A percentile compares a stretch with the other conserved stretches of the same genome.
These are phyloP conservation scores for Parnassius glacialis DNA, from an alignment of 2,888 invertebrate genomes.

Conservation along the genomic window DNA sequence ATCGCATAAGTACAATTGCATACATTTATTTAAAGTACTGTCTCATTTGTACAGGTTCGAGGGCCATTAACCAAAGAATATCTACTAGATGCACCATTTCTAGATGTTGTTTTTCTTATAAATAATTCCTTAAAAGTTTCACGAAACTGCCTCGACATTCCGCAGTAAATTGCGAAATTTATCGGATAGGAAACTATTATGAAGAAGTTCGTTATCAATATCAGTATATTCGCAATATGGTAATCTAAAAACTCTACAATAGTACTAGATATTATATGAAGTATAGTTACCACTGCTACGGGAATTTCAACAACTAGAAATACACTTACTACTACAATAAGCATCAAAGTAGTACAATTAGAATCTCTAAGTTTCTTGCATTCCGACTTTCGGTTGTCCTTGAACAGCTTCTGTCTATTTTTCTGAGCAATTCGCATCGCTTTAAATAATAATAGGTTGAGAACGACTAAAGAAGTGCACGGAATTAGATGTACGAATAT, in stretches of 20 bases:
- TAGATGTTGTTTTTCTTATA: conserved; percentile 82
- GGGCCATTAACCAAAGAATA: conserved; percentile 92
- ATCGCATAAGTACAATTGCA: too few relatives aligned
- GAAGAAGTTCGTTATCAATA: conserved; percentile 93
- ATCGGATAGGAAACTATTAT: conserved; percentile 96
- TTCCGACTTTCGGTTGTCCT: conserved; percentile 88
- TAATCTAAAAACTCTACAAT: conserved; percentile 88
- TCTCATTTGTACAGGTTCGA: conserved; percentile 91
- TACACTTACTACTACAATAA: conserved; percentile 92
- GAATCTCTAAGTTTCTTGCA: conserved; percentile 89
- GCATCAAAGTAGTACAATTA: conserved; percentile 92
- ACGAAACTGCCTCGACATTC: conserved; percentile 96
- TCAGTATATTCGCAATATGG: conserved; percentile 87
- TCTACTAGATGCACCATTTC: conserved; percentile 86
- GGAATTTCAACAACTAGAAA: conserved; percentile 92
- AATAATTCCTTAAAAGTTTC: conserved; percentile 95
- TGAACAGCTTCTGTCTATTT: conserved; percentile 87
- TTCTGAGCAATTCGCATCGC: conserved; percentile 92
- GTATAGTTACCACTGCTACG: conserved; percentile 88
- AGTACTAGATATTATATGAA: conserved; percentile 90
- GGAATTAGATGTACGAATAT: conserved; percentile 95
- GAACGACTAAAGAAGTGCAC: conserved; percentile 91
- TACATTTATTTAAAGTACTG: conserved; percentile 81
- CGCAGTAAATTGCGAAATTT: conserved; percentile 97
- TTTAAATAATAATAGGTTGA: conserved; percentile 92